These are phyloP conservation scores for Drosophila demipolita DNA, from an alignment of 2,888 invertebrate species.

Conservation along the genomic window DNA sequence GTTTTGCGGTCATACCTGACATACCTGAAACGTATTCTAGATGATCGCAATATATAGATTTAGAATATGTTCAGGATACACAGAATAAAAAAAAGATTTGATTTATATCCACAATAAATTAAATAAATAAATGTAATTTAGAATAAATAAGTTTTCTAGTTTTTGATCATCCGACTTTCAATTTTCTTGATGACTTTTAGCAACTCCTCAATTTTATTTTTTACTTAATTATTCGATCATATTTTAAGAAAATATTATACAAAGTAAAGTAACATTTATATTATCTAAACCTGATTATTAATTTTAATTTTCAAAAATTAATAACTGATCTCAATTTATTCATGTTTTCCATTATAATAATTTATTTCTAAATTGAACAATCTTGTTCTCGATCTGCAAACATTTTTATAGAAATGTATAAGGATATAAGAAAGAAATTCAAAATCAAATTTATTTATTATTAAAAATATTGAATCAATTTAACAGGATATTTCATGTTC, in stretches of 20 bases:
- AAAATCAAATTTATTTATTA: neutral
- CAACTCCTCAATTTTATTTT: neutral
- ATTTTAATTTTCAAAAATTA: too few relatives aligned
- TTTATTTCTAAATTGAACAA: neutral
- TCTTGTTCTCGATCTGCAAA: neutral
- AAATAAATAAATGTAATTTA: neutral
- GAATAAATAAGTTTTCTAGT: neutral
- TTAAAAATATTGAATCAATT: neutral
- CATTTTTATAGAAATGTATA: neutral
- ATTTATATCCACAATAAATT: neutral
- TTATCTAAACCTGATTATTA: too few relatives aligned
- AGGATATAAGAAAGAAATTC: too few relatives aligned
- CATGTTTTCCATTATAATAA: neutral
- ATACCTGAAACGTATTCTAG: too few relatives aligned
- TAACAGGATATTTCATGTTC: constrained; percentile 16
- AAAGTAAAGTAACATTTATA: too few relatives aligned
- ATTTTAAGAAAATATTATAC: too few relatives aligned
- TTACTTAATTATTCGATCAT: neutral
- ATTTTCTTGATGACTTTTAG: neutral
- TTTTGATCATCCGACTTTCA: neutral
- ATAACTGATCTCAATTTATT: neutral
- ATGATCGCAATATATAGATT: neutral
- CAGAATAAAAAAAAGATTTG: neutral
- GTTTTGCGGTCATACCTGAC: too few relatives aligned
- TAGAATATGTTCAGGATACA: neutral